phyloP scores from a whole-genome alignment of 2,113 vertebrate species.

The Platichthys stellatus region DNA sequence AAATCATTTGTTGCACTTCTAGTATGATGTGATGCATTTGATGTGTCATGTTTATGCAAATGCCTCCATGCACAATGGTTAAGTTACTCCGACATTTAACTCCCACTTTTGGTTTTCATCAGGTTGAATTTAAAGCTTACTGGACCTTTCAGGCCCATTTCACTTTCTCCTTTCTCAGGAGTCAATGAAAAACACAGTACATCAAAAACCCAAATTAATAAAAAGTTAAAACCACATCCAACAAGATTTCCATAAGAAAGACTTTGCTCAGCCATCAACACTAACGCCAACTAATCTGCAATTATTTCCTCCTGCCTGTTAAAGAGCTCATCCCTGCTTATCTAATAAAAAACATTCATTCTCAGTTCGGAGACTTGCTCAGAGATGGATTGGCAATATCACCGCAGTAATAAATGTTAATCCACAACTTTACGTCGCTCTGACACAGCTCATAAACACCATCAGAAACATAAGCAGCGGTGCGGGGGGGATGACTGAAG shows the following conservation, averaged over 20 bases:
- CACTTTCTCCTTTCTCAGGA: neutral
- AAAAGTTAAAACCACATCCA: constrained; percentile 16
- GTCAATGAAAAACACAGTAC: neutral
- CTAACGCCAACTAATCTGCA: constrained; percentile 36
- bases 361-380: constrained; percentile 31
- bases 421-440: constrained; percentile 56
- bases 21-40: no score
- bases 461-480: constrained; percentile 75
- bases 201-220: constrained; percentile 20
- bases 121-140: neutral
- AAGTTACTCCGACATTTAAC: no score
- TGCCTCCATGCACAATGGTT: no score
- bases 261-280: constrained; percentile 15
- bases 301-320: constrained; percentile 30
- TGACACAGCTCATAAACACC: constrained; percentile 77
- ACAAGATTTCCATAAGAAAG: constrained; percentile 28
- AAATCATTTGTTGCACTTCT: neutral
- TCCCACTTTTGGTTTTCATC: no score
- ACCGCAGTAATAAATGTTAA: constrained; percentile 73
- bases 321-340: constrained; percentile 45
- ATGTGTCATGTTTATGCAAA: no score
- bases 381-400: constrained; percentile 45
- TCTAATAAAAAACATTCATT: constrained; percentile 41
- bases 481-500: constrained; percentile 35
- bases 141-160: neutral